These are phyloP conservation scores for Hycleus cichorii DNA, from an alignment of 1,140 invertebrate genomes.

Conservation along the genomic window DNA sequence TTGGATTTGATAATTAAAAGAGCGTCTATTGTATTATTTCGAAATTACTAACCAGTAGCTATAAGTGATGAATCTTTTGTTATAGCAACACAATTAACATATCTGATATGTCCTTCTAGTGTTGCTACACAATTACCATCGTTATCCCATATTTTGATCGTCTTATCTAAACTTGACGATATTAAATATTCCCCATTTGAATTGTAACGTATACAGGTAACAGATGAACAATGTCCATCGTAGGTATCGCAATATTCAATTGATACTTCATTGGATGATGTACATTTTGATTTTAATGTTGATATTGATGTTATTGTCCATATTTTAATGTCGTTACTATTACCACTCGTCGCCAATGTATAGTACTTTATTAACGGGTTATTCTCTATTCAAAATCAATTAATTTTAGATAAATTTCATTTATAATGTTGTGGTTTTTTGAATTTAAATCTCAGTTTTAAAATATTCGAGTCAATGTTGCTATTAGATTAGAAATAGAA, in stretches of 20 bases:
- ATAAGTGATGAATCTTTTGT: conserved; percentile 55
- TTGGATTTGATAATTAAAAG: too few species aligned
- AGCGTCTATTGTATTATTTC: too few species aligned
- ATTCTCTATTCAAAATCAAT: conserved; percentile 30
- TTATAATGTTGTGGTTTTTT: too few species aligned
- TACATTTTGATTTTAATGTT: conserved; percentile 27
- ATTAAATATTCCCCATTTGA: conserved; percentile 52
- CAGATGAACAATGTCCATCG: conserved; percentile 43
- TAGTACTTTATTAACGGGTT: conserved; percentile 46
- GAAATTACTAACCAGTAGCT: conserved; percentile 49
- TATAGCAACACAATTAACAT: conserved; percentile 66
- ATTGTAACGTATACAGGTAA: conserved; percentile 58
- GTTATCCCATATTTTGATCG: conserved; percentile 60
- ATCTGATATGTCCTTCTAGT: conserved; percentile 57
- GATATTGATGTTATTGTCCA: conserved; percentile 54
- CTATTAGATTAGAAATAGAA: too few species aligned
- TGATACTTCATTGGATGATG: conserved; percentile 19
- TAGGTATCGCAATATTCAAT: conserved; percentile 28
- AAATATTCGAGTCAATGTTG: too few species aligned
- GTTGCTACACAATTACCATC: conserved; percentile 35
- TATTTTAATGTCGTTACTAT: conserved; percentile 64
- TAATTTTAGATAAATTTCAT: conserved; percentile 1
- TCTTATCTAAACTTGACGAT: conserved; percentile 63
- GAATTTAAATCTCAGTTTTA: too few species aligned
- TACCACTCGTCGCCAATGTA: conserved; percentile 60